Evolutionary conservation across 2,888 invertebrate species (phyloP), one percentile per base, ranked within the genome.

Genomic region (Labia minor): DNA sequence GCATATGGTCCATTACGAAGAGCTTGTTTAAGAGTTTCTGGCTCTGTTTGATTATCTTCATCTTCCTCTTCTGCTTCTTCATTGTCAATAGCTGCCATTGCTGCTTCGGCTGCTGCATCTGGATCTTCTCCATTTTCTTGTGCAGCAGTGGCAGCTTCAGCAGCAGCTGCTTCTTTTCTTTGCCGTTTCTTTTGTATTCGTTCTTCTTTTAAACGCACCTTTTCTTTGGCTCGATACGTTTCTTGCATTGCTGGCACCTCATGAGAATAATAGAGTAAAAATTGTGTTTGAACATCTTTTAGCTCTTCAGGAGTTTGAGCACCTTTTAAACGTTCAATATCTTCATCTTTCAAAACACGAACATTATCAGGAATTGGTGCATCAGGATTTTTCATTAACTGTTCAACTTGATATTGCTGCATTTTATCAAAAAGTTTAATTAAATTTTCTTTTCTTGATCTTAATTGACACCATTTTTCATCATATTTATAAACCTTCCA

Each of bases 401-500:
- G 85, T 71, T 92, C 92, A 69, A 90, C 80, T 76, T 97, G 96
- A 76, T 88, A 97, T 49, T 88, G 86, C 19, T 92, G 86, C 96
- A 98, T 96, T 74, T 93, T 92, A 74, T 91, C 89, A 75, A 96
- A 88, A 14, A 98, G 79, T 21, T 85, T 82, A 10, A 89, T 77
- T 0, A 98, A 79, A 73, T 91, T 92, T 71, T 88, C 86, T 75
- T 95, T 95, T 1, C 96, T 84, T 14, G 85, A 85, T 71, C 88
- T 86, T 68, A 98, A 79, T 76, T 95, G 93, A 49, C 73, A 71
- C 75, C 87, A 88, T 82, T 93, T 93, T 66, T 92, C 94, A 77
- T 98, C 97, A 77, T 84, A 94, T 74, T 91, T 90, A 79, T 95
- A 98, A n/a, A 99, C 90, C 76, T 91, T 93, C 99, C 99, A 99